Evolutionary conservation across 1,140 invertebrate genomes (phyloP).

Genomic region (Cylas formicarius): DNA sequence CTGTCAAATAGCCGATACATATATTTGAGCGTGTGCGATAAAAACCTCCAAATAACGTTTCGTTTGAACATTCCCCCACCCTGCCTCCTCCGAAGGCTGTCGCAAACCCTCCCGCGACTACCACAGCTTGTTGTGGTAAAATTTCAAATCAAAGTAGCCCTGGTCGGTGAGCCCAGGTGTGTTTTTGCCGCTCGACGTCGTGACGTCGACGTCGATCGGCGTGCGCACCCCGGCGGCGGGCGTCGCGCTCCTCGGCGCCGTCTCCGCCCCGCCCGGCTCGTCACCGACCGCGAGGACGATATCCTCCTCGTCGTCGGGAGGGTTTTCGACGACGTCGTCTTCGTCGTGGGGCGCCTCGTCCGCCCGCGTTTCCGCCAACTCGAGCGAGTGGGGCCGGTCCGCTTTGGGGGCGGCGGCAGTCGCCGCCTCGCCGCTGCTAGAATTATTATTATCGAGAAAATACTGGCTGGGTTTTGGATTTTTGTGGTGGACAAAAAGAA

Average conservation of each 20-base stretch:
- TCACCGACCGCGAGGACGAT: conserved; percentile 8
- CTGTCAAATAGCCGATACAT: no score
- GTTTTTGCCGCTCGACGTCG: conserved; percentile 17
- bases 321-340: conserved; percentile 14
- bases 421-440: conserved; percentile 34
- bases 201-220: conserved; percentile 12
- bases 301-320: conserved; percentile 8
- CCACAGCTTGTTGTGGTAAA: conserved; percentile 57
- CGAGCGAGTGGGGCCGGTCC: conserved; percentile 47
- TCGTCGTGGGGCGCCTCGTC: conserved; percentile 9
- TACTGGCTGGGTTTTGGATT: conserved; percentile 17
- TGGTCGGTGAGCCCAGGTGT: conserved; percentile 47
- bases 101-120: no score
- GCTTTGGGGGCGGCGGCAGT: conserved; percentile 35
- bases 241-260: background rate
- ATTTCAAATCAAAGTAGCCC: conserved; percentile 56
- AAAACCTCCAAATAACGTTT: no score
- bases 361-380: conserved; percentile 43
- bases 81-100: no score
- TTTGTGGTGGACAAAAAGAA: background rate
- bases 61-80: no score
- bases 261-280: conserved; percentile 8
- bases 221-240: conserved; percentile 5
- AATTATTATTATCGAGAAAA: conserved; percentile 19
- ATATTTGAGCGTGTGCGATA: no score